Conservation (phyloP, 2,888 invertebrate genomes). For the Cheilosia vernalis region DNA sequence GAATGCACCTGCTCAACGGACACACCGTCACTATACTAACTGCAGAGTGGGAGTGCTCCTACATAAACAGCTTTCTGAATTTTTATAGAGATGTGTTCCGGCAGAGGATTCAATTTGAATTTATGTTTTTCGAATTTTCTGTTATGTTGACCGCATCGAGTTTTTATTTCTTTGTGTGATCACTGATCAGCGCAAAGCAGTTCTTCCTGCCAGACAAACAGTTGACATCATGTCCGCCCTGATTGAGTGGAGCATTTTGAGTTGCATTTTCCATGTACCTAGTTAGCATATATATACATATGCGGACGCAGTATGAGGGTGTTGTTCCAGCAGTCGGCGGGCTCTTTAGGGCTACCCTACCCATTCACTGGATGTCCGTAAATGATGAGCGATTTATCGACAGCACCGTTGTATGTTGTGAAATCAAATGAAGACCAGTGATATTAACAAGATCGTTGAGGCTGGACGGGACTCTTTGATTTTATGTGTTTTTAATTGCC, state of each 20-base stretch:
- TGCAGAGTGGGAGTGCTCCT: slow-evolving; percentile 63
- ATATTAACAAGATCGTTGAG: slow-evolving; percentile 58
- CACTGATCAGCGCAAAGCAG: slow-evolving; percentile 5
- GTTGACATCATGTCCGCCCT: slow-evolving; percentile 69
- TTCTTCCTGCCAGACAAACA: slow-evolving; percentile 28
- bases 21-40: not conserved
- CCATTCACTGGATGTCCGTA: slow-evolving; percentile 5
- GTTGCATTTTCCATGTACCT: slow-evolving; percentile 57
- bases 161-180: slow-evolving; percentile 14
- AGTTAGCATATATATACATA: slow-evolving; percentile 45
- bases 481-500: slow-evolving; percentile 67
- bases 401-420: slow-evolving; percentile 52
- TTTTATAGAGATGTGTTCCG: slow-evolving; percentile 33
- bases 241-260: slow-evolving; percentile 70
- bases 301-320: slow-evolving; percentile 50
- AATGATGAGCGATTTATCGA: slow-evolving; percentile 67
- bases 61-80: slow-evolving; percentile 19
- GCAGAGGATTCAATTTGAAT: slow-evolving; percentile 64
- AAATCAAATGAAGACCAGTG: slow-evolving; percentile 68
- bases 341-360: not conserved
- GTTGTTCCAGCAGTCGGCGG: slow-evolving; percentile 22
- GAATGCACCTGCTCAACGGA: slow-evolving; percentile 60
- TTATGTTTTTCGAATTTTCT: slow-evolving; percentile 57
- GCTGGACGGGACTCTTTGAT: slow-evolving; percentile 51
- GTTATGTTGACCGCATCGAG: slow-evolving; percentile 50